phyloP scores from a whole-genome alignment of 2,888 invertebrate species.

The Campoplex capitator region DNA sequence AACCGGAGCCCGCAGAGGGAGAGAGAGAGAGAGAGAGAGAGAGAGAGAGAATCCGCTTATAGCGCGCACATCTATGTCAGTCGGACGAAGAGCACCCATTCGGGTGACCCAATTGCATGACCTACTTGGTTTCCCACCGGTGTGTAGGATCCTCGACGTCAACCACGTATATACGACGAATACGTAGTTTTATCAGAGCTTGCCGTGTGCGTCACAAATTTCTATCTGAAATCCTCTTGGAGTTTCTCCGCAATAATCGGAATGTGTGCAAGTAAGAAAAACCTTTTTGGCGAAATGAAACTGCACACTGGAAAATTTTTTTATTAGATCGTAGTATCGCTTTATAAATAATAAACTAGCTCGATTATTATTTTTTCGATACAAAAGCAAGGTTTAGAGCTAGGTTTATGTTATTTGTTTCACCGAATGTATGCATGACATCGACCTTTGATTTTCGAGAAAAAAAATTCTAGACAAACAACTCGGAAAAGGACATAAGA shows the following conservation, averaged over 20 bases:
- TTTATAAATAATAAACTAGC: no score
- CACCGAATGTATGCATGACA: background rate
- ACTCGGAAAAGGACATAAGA: background rate
- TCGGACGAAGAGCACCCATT: slow-evolving; percentile 43
- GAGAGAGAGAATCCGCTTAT: slow-evolving; percentile 48
- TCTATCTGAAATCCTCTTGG: background rate
- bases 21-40: slow-evolving; percentile 13
- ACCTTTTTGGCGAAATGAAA: background rate
- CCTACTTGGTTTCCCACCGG: slow-evolving; percentile 51
- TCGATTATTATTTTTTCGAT: background rate
- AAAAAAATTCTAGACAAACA: background rate
- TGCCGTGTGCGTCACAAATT: slow-evolving; percentile 31
- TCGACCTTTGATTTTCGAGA: background rate
- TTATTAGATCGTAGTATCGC: background rate
- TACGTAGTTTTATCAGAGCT: background rate
- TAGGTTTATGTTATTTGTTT: background rate
- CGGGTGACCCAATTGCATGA: slow-evolving; percentile 63
- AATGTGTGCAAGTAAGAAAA: slow-evolving; percentile 1
- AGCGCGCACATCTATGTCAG: slow-evolving; percentile 35
- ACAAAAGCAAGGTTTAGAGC: no score
- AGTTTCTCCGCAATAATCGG: background rate
- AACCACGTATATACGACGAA: background rate
- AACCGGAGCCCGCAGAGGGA: slow-evolving; percentile 3
- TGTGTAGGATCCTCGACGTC: background rate
- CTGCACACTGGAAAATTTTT: background rate